Base-by-base conservation (phyloP, 2,888 invertebrate species). In the Nowickia ferox region DNA sequence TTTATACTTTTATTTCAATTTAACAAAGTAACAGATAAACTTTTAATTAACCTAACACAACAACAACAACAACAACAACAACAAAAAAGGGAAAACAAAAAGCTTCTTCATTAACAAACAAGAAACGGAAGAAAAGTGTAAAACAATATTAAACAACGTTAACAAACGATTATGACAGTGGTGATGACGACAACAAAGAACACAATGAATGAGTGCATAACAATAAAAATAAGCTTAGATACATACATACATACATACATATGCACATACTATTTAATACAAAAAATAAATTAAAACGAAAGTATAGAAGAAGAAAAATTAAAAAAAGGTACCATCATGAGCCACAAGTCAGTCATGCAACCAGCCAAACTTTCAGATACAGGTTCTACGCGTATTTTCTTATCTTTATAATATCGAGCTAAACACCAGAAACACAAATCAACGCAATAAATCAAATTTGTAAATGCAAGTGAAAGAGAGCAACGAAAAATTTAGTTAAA, bases 11-110 rank as follows among this genome's bases (percentile, higher is more conserved):
- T 8, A 2, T 48, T 17, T 68, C 30, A 11, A 17, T 17, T 57
- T 53, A 3, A 10, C 13, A 51, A 55, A 59, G 77, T 77, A 77
- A 77, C 68, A 68, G 77, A 59, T 77, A 77, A 55, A 46, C 48
- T 78, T 61, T 30, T 63, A 78, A 63, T 71, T 63, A 44, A 69
- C 19, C 11, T 30, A 55, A 9, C 44, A 13, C 30, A 40, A 48
- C 30, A 2, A 30, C 30, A 30, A 61, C 40, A 61, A 46, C n/a
- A 65, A 65, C 15, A 44, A 59, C 1, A 57, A 46, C 46, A 38
- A n/a, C 10, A 15, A 19, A 15, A 19, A 65, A 44, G 6, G 9
- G 9, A 17, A 17, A 57, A 71, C 19, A 61, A 59, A 44, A 22
- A 75, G 44, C 17, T 30, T 46, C 4, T 59, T 66, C 40, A 48